These are phyloP conservation scores for Drosophila kanekoi DNA, from an alignment of 2,888 invertebrate species.

Conservation along the genomic window DNA sequence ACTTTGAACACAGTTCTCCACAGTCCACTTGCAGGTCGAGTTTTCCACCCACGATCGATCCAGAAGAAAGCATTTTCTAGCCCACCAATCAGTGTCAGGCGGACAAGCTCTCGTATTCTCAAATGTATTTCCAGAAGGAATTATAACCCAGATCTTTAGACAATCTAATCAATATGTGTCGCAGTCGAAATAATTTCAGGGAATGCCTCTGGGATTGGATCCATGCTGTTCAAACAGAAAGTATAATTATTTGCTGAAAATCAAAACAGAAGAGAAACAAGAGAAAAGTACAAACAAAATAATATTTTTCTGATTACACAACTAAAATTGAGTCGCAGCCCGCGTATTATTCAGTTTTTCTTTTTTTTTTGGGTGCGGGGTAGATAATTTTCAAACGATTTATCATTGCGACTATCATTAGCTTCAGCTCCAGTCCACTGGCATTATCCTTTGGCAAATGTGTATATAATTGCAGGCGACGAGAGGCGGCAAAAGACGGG, in stretches of 20 bases:
- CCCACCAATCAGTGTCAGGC: no score
- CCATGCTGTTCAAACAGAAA: conserved; percentile 5
- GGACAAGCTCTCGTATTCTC: no score
- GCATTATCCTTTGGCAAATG: conserved; percentile 77
- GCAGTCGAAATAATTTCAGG: conserved; percentile 6
- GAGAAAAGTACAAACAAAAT: neutral
- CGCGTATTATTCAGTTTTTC: neutral
- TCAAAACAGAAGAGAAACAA: neutral
- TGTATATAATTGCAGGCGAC: conserved; percentile 77
- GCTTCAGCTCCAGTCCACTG: conserved; percentile 27
- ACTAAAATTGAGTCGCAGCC: conserved; percentile 19
- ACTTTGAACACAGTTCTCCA: no score
- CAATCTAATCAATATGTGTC: neutral
- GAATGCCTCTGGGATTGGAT: neutral
- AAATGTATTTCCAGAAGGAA: no score
- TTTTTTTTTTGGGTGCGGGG: conserved; percentile 10
- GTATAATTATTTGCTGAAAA: neutral
- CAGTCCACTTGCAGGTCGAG: no score
- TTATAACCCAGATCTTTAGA: neutral
- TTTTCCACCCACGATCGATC: no score
- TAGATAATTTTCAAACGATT: conserved; percentile 60
- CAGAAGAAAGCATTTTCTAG: no score
- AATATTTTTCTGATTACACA: conserved; percentile 25
- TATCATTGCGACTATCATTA: conserved; percentile 66
- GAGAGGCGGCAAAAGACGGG: no score